These are phyloP conservation scores for Premnoplex brunnescens DNA, from an alignment of 2,797 vertebrate genomes.

Conservation along the genomic window DNA sequence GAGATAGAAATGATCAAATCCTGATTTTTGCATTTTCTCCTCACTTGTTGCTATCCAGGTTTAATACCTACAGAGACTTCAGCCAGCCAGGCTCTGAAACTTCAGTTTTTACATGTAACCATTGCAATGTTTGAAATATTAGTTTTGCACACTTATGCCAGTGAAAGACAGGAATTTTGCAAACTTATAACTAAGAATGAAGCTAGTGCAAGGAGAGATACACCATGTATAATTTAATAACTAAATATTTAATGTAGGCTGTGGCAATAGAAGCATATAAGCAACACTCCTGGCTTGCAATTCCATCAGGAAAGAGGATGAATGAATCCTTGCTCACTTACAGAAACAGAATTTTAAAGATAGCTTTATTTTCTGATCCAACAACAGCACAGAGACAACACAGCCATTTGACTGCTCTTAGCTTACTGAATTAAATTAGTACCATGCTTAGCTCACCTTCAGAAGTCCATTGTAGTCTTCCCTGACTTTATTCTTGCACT, in stretches of 20 bases:
- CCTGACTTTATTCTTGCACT: neutral
- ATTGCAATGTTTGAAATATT: neutral
- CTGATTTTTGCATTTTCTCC: neutral
- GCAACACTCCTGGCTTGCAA: neutral
- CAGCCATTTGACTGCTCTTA: neutral
- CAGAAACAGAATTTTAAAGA: neutral
- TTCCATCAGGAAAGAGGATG: neutral
- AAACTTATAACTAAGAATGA: neutral
- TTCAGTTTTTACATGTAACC: neutral
- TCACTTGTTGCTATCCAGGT: neutral
- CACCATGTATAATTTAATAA: fast-evolving
- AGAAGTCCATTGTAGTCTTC: neutral
- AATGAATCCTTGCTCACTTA: neutral
- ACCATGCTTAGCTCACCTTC: neutral
- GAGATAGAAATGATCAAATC: fast-evolving
- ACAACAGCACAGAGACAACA: neutral
- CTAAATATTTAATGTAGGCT: fast-evolving
- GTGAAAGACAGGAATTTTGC: neutral
- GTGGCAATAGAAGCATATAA: neutral
- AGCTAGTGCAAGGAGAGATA: fast-evolving
- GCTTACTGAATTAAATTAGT: neutral
- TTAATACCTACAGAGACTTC: neutral
- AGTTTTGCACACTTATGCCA: neutral
- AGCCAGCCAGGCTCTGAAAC: neutral
- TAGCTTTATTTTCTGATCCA: neutral